Conservation (phyloP, 2,888 invertebrate species). For the Acrocera orbiculus region DNA sequence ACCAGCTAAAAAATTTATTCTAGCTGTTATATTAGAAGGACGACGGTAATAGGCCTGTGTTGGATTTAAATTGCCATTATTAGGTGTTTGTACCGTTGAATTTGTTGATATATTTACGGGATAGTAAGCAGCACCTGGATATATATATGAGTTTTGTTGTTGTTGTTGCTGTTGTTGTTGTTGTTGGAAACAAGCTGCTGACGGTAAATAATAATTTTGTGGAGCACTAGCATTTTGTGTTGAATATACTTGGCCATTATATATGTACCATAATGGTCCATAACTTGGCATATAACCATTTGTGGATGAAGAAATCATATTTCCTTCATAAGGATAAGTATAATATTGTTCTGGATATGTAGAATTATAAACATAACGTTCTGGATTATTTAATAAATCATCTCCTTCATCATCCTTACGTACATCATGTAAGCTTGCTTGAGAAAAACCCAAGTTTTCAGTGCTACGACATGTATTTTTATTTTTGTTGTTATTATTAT, state of each 20-base stretch:
- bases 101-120: neutral
- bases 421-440: conserved; percentile 4
- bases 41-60: neutral
- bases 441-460: conserved; percentile 4
- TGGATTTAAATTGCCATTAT: neutral
- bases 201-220: neutral
- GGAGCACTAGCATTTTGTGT: neutral
- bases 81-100: neutral
- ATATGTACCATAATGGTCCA: neutral
- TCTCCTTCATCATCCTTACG: conserved; percentile 5
- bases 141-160: neutral
- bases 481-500: neutral
- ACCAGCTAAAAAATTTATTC: conserved; percentile 19
- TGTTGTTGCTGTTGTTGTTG: neutral
- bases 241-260: neutral
- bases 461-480: conserved; percentile 8
- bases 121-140: no score
- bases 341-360: conserved; percentile 7
- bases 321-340: conserved; percentile 5
- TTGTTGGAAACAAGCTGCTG: conserved; percentile 2
- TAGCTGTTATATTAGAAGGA: conserved; percentile 7
- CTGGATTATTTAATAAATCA: conserved; percentile 1
- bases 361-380: neutral
- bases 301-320: conserved; percentile 3
- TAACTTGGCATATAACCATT: conserved; percentile 10